Conservation (phyloP, 2,888 invertebrate species). For the Ectropis crepuscularia region DNA sequence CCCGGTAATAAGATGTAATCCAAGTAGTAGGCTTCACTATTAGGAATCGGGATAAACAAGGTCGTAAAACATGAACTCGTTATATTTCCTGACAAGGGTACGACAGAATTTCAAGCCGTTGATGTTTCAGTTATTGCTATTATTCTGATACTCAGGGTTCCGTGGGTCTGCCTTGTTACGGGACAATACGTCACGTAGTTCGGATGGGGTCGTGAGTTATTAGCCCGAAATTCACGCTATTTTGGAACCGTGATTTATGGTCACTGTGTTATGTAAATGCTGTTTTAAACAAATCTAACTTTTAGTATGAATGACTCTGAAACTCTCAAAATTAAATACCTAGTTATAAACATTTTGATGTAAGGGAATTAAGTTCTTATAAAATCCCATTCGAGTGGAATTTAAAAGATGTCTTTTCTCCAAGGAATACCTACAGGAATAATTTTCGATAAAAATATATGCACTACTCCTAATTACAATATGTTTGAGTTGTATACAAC, state of each 20-base stretch:
- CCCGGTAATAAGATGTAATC: slow-evolving; percentile 37
- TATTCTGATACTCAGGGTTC: slow-evolving; percentile 26
- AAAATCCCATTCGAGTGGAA: too few relatives aligned
- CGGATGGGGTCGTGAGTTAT: background rate
- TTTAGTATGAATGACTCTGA: too few relatives aligned
- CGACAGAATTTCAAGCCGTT: slow-evolving; percentile 50
- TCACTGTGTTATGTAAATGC: too few relatives aligned
- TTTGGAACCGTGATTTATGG: background rate
- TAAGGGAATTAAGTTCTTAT: too few relatives aligned
- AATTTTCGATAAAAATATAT: too few relatives aligned
- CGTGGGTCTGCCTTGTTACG: slow-evolving; percentile 11
- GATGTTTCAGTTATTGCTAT: slow-evolving; percentile 43
- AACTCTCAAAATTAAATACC: too few relatives aligned
- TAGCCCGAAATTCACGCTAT: background rate
- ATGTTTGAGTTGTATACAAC: too few relatives aligned
- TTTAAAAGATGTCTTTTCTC: too few relatives aligned
- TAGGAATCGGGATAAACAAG: slow-evolving; percentile 60
- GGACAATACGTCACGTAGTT: background rate
- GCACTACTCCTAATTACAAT: too few relatives aligned
- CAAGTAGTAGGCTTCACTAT: slow-evolving; percentile 30
- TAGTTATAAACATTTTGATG: too few relatives aligned
- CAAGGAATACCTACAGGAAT: too few relatives aligned
- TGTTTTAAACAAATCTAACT: too few relatives aligned
- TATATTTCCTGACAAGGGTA: slow-evolving; percentile 61
- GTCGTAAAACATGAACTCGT: slow-evolving; percentile 62